Conservation (phyloP, 2,113 vertebrate genomes). For the Amblyopsis rosae region DNA sequence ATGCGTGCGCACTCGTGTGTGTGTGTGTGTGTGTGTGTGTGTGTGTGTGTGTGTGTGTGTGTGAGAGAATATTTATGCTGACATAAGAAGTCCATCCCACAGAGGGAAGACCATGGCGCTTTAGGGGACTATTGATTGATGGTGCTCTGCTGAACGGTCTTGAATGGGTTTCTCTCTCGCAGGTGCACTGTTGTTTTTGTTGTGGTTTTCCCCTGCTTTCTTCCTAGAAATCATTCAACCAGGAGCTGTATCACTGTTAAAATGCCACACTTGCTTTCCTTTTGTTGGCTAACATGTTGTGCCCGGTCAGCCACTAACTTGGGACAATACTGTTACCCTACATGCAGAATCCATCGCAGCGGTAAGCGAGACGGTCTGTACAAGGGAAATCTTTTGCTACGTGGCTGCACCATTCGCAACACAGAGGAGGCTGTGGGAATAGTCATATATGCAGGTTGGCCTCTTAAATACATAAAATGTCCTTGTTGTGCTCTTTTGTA, state of each 20-base stretch:
- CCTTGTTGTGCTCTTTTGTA: too few relatives aligned
- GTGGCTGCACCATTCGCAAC: conserved; percentile 95
- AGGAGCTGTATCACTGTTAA: conserved; percentile 7
- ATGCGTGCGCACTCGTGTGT: background rate
- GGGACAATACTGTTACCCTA: background rate
- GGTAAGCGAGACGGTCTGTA: conserved; percentile 85
- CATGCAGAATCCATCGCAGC: conserved; percentile 81
- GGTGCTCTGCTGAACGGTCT: conserved; percentile 34
- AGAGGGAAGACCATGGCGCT: conserved; percentile 24
- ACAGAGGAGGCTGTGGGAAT: conserved; percentile 95
- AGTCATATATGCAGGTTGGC: conserved; percentile 92
- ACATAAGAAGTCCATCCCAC: conserved; percentile 40
- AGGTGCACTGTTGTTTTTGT: background rate
- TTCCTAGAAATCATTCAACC: background rate
- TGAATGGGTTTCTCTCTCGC: conserved; percentile 13
- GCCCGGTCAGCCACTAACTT: background rate
- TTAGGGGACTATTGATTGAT: conserved; percentile 52
- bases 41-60: too few relatives aligned
- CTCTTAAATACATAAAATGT: background rate
- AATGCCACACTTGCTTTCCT: background rate
- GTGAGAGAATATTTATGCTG: conserved; percentile 52
- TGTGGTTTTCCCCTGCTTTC: background rate
- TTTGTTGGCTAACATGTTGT: background rate
- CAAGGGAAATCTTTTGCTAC: conserved; percentile 93
- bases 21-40: too few relatives aligned